Conservation (phyloP, 2,113 vertebrate species). For the Chascanopsetta lugubris region DNA sequence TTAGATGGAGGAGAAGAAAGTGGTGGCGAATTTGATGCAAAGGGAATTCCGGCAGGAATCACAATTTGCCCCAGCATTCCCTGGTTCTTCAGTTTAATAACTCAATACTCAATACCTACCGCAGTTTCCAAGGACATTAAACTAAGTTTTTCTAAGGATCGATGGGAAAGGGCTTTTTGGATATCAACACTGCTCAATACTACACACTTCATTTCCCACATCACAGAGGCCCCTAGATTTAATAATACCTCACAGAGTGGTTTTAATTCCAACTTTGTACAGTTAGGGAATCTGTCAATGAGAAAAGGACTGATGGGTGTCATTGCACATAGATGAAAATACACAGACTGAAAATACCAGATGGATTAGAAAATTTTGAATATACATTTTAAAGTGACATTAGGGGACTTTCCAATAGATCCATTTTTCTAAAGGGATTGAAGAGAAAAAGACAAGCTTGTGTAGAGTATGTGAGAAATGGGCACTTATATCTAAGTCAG, state of each 20-base stretch:
- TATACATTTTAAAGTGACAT: constrained; percentile 7
- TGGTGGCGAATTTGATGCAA: constrained; percentile 35
- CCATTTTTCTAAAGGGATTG: constrained; percentile 14
- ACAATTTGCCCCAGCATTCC: constrained; percentile 65
- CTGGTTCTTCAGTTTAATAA: constrained; percentile 79
- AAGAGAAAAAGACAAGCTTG: constrained; percentile 30
- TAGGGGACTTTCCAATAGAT: constrained; percentile 2
- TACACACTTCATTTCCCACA: constrained; percentile 77
- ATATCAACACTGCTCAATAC: constrained; percentile 74
- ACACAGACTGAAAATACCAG: background rate
- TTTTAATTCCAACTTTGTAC: constrained; percentile 63
- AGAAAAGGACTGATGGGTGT: constrained; percentile 20
- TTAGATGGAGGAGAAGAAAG: constrained; percentile 31
- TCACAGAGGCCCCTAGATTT: constrained; percentile 53
- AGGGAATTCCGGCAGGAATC: constrained; percentile 60
- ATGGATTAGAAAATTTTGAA: background rate
- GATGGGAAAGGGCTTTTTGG: constrained; percentile 71
- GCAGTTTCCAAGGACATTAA: constrained; percentile 80
- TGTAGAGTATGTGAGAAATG: constrained; percentile 44
- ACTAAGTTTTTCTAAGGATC: constrained; percentile 74
- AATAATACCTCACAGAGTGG: constrained; percentile 69
- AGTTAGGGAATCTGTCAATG: constrained; percentile 41
- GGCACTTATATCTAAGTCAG: constrained; percentile 63
- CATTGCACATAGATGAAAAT: constrained; percentile 17
- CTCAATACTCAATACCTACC: constrained; percentile 80